phyloP scores from a whole-genome alignment of 2,113 vertebrate genomes.

The Noturus placidus region DNA sequence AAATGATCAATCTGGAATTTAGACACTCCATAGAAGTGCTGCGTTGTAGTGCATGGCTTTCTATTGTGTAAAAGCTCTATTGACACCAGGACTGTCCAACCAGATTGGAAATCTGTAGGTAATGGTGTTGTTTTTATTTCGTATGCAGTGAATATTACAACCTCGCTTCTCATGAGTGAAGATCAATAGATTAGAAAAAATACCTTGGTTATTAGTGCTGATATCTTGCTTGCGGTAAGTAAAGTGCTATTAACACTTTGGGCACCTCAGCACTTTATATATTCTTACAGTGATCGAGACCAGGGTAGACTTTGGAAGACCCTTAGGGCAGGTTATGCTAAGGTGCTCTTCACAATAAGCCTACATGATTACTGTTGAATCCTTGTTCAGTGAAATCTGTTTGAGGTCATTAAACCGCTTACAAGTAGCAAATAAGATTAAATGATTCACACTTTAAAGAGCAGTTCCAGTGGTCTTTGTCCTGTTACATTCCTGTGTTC shows the following conservation, averaged over 20 bases:
- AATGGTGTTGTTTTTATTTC: neutral
- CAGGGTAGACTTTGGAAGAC: neutral
- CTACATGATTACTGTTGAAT: neutral
- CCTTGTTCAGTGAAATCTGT: neutral
- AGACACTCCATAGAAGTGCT: neutral
- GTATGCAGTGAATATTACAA: neutral
- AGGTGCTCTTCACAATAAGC: neutral
- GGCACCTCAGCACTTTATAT: no score
- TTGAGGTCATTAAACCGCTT: neutral
- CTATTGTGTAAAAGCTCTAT: neutral
- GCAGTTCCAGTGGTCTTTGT: constrained; percentile 1
- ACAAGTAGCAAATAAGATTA: neutral
- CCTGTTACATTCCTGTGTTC: neutral
- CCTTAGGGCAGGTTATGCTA: neutral
- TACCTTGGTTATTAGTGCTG: neutral
- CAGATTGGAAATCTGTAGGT: neutral
- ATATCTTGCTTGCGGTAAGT: neutral
- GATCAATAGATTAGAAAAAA: neutral
- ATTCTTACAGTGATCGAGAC: neutral
- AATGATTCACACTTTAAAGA: neutral
- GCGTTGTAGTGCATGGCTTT: neutral
- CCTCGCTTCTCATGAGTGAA: neutral
- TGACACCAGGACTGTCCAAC: neutral
- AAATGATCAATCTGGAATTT: neutral
- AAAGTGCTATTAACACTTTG: neutral